These are phyloP conservation scores for Gymnobelideus leadbeateri DNA, from an alignment of 2,113 vertebrate species.

Conservation along the genomic window DNA sequence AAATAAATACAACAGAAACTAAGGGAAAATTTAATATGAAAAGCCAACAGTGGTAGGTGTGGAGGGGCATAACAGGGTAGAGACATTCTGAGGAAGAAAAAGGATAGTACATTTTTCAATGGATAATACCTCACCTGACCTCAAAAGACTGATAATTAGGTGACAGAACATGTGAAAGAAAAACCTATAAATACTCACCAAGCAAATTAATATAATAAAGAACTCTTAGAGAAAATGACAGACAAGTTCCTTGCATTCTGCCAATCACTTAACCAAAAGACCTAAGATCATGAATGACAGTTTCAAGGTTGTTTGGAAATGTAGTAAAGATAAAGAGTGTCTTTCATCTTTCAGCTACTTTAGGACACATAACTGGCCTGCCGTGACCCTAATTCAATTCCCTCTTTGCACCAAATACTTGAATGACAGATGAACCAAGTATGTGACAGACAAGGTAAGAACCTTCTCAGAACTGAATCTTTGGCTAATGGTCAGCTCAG, in stretches of 20 bases:
- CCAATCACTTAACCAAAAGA: neutral
- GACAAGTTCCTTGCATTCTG: neutral
- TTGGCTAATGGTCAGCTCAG: fast-evolving
- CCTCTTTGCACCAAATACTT: neutral
- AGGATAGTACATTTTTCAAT: neutral
- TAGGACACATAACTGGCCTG: neutral
- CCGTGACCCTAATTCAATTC: neutral
- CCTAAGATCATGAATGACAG: neutral
- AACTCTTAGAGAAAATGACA: neutral
- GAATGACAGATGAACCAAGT: neutral
- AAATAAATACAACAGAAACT: neutral
- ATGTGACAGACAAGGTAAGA: neutral
- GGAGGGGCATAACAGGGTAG: neutral
- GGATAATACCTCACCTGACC: neutral
- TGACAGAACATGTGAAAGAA: neutral
- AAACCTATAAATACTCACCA: neutral
- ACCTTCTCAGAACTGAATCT: neutral
- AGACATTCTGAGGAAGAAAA: neutral
- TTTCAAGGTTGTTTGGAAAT: neutral
- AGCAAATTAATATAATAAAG: neutral
- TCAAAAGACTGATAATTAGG: neutral
- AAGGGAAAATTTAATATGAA: neutral
- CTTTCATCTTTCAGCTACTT: neutral
- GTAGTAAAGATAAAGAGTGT: neutral
- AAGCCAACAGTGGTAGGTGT: neutral